Evolutionary conservation across 1,140 invertebrate species (phyloP).

Genomic region (Drosophila saltans): DNA sequence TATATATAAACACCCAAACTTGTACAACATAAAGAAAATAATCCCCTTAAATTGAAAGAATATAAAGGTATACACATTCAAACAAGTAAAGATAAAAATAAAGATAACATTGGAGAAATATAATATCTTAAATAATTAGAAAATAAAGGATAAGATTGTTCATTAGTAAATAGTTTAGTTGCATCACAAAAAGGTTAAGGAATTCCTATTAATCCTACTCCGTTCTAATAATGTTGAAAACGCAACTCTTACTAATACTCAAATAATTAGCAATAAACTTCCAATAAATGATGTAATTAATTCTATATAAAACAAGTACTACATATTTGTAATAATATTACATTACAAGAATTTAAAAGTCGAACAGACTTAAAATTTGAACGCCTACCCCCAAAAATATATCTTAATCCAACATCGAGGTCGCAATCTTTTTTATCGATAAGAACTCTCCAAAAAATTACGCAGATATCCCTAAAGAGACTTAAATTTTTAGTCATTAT

Average conservation of each 20-base stretch:
- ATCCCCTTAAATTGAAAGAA: constrained; percentile 80
- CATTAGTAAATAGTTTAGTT: constrained; percentile 86
- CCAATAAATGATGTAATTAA: constrained; percentile 83
- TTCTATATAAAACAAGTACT: constrained; percentile 84
- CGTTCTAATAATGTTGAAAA: constrained; percentile 89
- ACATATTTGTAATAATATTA: constrained; percentile 83
- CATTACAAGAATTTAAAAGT: constrained; percentile 89
- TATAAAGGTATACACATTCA: constrained; percentile 83
- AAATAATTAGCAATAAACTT: constrained; percentile 84
- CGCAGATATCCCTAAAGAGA: constrained; percentile 69
- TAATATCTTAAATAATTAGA: constrained; percentile 85
- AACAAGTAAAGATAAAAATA: constrained; percentile 78
- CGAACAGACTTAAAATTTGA: constrained; percentile 89
- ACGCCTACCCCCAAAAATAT: constrained; percentile 85
- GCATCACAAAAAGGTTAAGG: constrained; percentile 88
- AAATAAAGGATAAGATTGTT: constrained; percentile 84
- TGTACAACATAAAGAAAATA: constrained; percentile 68
- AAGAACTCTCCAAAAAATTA: too few relatives aligned
- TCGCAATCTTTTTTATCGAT: constrained; percentile 65
- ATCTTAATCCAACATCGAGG: constrained; percentile 92
- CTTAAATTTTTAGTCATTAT: constrained; percentile 75
- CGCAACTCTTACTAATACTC: constrained; percentile 85
- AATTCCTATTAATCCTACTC: constrained; percentile 86
- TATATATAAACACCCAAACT: constrained; percentile 84
- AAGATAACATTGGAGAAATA: constrained; percentile 85